phyloP scores from a whole-genome alignment of 2,113 vertebrate genomes.

The Scortum barcoo region DNA sequence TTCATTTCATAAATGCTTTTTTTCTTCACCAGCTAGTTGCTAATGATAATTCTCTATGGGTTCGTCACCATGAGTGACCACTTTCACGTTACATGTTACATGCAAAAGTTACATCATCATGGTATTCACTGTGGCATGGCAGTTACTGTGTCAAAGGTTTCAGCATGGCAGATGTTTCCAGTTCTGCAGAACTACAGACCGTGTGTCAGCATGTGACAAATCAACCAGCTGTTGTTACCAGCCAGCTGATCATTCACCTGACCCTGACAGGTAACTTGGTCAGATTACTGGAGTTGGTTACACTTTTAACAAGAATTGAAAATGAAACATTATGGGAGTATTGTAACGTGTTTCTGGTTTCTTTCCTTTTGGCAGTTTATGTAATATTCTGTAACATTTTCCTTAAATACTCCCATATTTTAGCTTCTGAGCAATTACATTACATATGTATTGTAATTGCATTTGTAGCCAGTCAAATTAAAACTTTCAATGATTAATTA shows the following conservation, averaged over 20 bases:
- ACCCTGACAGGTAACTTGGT: background rate
- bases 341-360: background rate
- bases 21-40: no score
- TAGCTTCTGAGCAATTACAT: background rate
- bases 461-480: background rate
- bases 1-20: no score
- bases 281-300: background rate
- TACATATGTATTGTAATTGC: background rate
- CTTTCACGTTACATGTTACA: no score
- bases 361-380: background rate
- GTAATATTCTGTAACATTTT: background rate
- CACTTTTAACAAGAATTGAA: conserved; percentile 17
- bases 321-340: background rate
- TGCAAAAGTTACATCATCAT: background rate
- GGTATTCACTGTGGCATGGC: background rate
- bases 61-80: no score
- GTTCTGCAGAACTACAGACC: background rate
- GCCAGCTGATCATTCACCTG: conserved; percentile 12
- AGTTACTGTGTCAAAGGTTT: background rate
- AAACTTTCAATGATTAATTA: background rate
- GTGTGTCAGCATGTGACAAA: background rate
- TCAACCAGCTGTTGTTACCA: background rate
- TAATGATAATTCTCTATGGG: no score
- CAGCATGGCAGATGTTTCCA: background rate
- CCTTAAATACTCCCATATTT: background rate